Evolutionary conservation across 2,113 vertebrate genomes (phyloP), one percentile per base, ranked within the genome.

Genomic region (Uria lomvia): DNA sequence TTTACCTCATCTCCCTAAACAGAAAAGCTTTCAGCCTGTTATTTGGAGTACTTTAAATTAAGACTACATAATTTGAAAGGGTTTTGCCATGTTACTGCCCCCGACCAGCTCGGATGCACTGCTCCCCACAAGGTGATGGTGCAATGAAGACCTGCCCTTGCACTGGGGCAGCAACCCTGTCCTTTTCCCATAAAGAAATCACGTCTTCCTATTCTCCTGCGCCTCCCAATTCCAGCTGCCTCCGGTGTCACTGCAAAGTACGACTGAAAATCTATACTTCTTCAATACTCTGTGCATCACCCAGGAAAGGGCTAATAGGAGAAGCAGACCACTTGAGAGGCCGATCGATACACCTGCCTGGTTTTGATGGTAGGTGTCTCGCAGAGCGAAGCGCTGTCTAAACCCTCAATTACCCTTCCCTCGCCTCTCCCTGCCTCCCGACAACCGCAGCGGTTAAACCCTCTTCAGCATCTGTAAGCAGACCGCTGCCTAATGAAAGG

Each of bases 391-490:
- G 26, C 2, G 0, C 84, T 94, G 94, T 93, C 93, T 94, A 76
- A 96, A 86, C 74, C 85, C 90, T 96, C 95, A 97, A 96, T 97
- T 97, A 97, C 66, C 47, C 27, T 90, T 73, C 72, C 75, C 72
- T 79, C 11, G 3, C 71, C 34, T 82, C 58, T 86, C 81, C 56
- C 90, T 78, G 63, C 45, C 73, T 90, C 58, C 82, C 93, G 96
- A 92, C 83, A 92, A 0, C 62, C 3, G 0, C 66, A 3, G 32
- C 4, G 6, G 58, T 87, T 86, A 85, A 94, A 36, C 30, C 66
- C 82, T 90, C 80, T 92, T 92, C 77, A 70, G 56, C 27, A 52
- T 53, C 74, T 32, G 8, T n/a, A 45, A 80, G 83, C 55, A 81
- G 83, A 75, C 36, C 0, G 4, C 40, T 85, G 60, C 66, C 67